Evolutionary conservation across 2,888 invertebrate genomes (phyloP).

Genomic region (Octonoba sinensis): DNA sequence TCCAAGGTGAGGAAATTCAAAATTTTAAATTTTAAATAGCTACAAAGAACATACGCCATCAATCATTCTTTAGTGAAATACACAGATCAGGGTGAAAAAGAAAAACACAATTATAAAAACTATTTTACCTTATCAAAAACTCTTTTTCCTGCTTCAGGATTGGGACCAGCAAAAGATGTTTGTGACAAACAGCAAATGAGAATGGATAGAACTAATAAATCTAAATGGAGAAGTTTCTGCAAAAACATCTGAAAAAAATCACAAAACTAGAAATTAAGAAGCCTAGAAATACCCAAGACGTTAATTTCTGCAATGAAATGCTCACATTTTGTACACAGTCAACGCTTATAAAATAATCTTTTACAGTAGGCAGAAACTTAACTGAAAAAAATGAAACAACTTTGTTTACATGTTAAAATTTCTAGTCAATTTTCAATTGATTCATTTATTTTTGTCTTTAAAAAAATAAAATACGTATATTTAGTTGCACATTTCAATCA

Average conservation of each 20-base stretch:
- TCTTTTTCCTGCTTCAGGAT: conserved; percentile 75
- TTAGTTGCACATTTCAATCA: too few species aligned
- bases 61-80: neutral
- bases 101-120: neutral
- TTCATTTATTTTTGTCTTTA: too few species aligned
- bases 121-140: conserved; percentile 69
- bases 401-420: too few species aligned
- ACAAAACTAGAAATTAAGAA: too few species aligned
- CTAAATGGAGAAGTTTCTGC: conserved; percentile 3
- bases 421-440: too few species aligned
- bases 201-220: neutral
- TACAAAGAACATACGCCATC: neutral
- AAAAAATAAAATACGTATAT: too few species aligned
- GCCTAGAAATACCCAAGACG: too few species aligned
- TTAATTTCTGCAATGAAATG: too few species aligned
- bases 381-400: too few species aligned
- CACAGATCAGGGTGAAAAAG: neutral
- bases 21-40: neutral
- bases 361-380: too few species aligned
- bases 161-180: conserved; percentile 77
- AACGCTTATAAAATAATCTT: too few species aligned
- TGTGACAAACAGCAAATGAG: conserved; percentile 3
- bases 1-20: neutral
- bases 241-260: conserved; percentile 30
- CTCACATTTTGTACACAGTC: too few species aligned